phyloP scores from a whole-genome alignment of 2,113 vertebrate genomes.

The Ctenomys sociabilis region DNA sequence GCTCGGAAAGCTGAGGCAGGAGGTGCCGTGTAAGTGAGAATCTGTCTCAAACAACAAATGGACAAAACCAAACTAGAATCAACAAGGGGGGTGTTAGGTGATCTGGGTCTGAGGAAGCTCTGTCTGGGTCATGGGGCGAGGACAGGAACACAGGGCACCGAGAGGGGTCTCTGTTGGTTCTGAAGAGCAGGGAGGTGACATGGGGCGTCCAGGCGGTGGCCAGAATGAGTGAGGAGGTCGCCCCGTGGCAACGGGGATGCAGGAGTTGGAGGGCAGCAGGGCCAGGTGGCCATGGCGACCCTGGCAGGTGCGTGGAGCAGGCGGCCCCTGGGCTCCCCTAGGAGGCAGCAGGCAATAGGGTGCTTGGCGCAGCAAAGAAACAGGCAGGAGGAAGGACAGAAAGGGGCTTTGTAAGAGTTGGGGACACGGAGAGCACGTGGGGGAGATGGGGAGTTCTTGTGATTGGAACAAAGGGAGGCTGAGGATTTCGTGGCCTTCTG shows the following conservation, averaged over 20 bases:
- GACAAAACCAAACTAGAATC: not conserved
- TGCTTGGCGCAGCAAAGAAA: too few relatives aligned
- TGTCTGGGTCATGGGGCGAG: too few relatives aligned
- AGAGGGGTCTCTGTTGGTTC: not conserved
- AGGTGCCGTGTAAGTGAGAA: not conserved
- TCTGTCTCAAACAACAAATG: not conserved
- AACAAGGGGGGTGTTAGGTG: not conserved
- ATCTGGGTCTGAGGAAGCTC: not conserved
- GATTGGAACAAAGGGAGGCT: too few relatives aligned
- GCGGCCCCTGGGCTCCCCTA: not conserved
- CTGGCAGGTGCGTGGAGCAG: accelerated
- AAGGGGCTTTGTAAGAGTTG: too few relatives aligned
- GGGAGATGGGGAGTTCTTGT: too few relatives aligned
- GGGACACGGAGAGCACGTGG: too few relatives aligned
- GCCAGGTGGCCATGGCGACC: not conserved
- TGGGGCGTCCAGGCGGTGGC: not conserved
- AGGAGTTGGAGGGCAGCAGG: not conserved
- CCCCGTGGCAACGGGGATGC: not conserved
- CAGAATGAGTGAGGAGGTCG: not conserved
- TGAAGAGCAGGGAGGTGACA: not conserved
- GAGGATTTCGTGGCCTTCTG: too few relatives aligned
- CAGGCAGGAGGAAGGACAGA: too few relatives aligned
- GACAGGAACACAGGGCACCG: not conserved
- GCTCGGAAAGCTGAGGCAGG: not conserved
- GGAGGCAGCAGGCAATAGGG: not conserved